These are phyloP conservation scores for Isurus oxyrinchus DNA, from an alignment of 2,113 vertebrate species.

Conservation along the genomic window DNA sequence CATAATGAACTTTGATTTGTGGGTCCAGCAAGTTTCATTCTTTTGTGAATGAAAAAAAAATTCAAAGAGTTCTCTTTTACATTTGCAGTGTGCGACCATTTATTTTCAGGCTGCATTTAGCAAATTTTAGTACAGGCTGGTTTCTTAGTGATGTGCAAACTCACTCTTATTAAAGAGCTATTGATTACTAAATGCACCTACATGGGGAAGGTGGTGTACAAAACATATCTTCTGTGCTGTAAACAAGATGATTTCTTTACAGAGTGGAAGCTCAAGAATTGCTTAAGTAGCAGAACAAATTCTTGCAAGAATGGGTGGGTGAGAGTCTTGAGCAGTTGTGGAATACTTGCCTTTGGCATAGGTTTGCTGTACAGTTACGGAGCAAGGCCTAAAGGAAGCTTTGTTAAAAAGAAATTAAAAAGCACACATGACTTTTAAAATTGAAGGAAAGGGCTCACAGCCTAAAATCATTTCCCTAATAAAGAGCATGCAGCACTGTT, in stretches of 20 bases:
- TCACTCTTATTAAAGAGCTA: conserved; percentile 59
- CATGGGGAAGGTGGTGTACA: conserved; percentile 58
- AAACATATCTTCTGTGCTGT: conserved; percentile 67
- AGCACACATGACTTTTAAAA: conserved; percentile 52
- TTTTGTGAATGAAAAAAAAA: conserved; percentile 42
- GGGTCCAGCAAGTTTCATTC: conserved; percentile 67
- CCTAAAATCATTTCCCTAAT: conserved; percentile 53
- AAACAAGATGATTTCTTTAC: conserved; percentile 65
- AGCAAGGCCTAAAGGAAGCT: conserved; percentile 51
- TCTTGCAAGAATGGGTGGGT: conserved; percentile 50
- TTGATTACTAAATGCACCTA: conserved; percentile 52
- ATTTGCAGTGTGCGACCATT: conserved; percentile 67
- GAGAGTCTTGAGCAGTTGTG: conserved; percentile 50
- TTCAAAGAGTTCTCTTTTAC: conserved; percentile 50
- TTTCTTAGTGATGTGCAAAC: conserved; percentile 67
- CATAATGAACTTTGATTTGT: conserved; percentile 56
- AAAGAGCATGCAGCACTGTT: conserved; percentile 63
- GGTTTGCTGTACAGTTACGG: conserved; percentile 49
- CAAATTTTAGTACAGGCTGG: conserved; percentile 53
- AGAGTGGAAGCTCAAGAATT: conserved; percentile 53
- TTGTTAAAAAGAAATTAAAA: conserved; percentile 45
- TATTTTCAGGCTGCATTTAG: conserved; percentile 49
- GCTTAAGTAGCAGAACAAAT: conserved; percentile 51
- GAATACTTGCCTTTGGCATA: conserved; percentile 54
- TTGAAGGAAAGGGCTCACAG: conserved; percentile 37